A percentile compares a stretch with the other conserved stretches of the same genome.
Evolutionary conservation across 2,888 invertebrate genomes (phyloP).

Genomic region (Orchesella flavescens): DNA sequence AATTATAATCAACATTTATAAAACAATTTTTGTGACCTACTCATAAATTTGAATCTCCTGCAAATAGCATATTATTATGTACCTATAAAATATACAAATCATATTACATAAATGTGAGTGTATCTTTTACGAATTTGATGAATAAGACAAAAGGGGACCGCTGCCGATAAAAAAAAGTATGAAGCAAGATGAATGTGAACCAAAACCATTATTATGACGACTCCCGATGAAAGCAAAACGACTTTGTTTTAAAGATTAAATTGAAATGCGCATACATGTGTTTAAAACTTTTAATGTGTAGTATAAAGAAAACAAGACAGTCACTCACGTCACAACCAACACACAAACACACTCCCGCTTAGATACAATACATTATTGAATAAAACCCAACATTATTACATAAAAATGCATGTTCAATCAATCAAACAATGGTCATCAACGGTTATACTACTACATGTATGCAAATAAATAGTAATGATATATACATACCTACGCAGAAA

Average conservation of each 20-base stretch:
- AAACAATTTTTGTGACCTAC: constrained; percentile 4
- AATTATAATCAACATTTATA: neutral
- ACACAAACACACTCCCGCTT: too few relatives aligned
- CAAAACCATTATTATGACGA: neutral
- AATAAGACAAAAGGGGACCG: constrained; percentile 23
- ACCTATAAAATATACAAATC: constrained; percentile 6
- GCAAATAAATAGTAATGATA: too few relatives aligned
- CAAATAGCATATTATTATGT: neutral
- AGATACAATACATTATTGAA: too few relatives aligned
- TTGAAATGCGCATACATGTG: neutral
- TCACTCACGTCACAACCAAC: too few relatives aligned
- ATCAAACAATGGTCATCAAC: too few relatives aligned
- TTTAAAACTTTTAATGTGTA: neutral
- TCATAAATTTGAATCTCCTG: constrained; percentile 25
- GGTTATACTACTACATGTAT: too few relatives aligned
- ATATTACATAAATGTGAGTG: too few relatives aligned
- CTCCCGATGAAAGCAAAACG: neutral
- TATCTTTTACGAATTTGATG: neutral
- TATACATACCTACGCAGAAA: too few relatives aligned
- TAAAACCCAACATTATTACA: too few relatives aligned
- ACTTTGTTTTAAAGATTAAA: neutral
- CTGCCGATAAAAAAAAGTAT: too few relatives aligned
- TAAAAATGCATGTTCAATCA: too few relatives aligned
- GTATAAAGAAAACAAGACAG: neutral
- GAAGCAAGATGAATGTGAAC: too few relatives aligned